phyloP scores from a whole-genome alignment of 2,113 vertebrate genomes.

The Coregonus clupeaformis region DNA sequence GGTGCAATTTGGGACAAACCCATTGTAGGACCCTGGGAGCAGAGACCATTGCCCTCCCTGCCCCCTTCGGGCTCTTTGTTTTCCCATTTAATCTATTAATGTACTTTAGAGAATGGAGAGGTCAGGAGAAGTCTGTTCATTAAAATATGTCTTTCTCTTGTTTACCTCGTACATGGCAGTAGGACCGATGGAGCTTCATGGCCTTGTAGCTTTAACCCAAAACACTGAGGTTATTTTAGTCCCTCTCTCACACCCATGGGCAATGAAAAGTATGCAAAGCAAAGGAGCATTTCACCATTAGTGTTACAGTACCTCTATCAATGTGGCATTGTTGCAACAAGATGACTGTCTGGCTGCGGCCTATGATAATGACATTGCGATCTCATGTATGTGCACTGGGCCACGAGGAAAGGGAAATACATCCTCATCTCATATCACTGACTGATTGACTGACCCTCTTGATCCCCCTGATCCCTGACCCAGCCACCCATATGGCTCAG shows the following conservation, averaged over 20 bases:
- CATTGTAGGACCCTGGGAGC: background rate
- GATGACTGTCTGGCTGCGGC: no score
- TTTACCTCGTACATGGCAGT: conserved; percentile 1
- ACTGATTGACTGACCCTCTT: no score
- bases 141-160: background rate
- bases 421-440: background rate
- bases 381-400: background rate
- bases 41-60: background rate
- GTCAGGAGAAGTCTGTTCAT: conserved; percentile 21
- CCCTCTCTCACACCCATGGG: no score
- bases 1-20: no score
- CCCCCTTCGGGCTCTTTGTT: conserved; percentile 27
- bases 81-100: conserved; percentile 48
- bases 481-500: background rate
- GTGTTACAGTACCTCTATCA: background rate
- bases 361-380: background rate
- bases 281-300: background rate
- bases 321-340: background rate
- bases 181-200: conserved; percentile 31
- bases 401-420: background rate
- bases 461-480: background rate
- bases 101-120: conserved; percentile 7
- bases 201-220: background rate
- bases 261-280: background rate
- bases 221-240: background rate